Percentiles rank a stretch among this genome's conserved stretches.
Conservation (phyloP, 1,140 invertebrate species). For the Bradysia coprophila region DNA sequence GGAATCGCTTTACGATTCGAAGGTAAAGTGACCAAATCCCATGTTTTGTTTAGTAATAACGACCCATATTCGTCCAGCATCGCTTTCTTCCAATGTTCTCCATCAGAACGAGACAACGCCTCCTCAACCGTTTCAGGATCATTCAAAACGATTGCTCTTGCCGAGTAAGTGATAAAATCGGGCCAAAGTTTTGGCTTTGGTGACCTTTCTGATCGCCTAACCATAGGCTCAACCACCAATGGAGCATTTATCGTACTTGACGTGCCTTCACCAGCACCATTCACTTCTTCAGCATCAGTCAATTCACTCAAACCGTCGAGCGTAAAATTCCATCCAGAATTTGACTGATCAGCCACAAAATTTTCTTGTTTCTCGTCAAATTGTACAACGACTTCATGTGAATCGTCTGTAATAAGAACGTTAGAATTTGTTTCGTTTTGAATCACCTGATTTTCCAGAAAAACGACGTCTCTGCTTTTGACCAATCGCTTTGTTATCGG, state of each 20-base stretch:
- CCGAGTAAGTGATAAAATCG: not conserved
- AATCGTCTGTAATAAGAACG: not conserved
- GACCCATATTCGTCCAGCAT: slow-evolving; percentile 12
- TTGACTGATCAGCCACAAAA: not conserved
- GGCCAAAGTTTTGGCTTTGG: not conserved
- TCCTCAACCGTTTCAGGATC: not conserved
- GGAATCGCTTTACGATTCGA: slow-evolving; percentile 8
- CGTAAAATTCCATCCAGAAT: not conserved
- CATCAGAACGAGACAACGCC: slow-evolving; percentile 4
- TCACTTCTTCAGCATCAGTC: not conserved
- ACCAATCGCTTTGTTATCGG: slow-evolving; percentile 9
- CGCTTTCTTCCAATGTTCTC: slow-evolving; percentile 9
- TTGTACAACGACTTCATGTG: not conserved
- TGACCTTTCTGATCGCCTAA: not conserved
- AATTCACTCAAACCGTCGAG: not conserved
- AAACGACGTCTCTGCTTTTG: slow-evolving; percentile 14
- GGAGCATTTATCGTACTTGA: not conserved
- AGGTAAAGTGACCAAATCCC: slow-evolving; percentile 10
- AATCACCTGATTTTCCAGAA: slow-evolving; percentile 9
- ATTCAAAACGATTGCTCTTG: not conserved
- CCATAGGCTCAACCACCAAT: no score
- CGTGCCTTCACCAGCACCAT: not conserved
- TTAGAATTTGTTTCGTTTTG: not conserved
- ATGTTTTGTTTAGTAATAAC: slow-evolving; percentile 16
- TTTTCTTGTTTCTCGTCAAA: not conserved